phyloP scores from a whole-genome alignment of 2,113 vertebrate genomes.

The Lonchura striata region DNA sequence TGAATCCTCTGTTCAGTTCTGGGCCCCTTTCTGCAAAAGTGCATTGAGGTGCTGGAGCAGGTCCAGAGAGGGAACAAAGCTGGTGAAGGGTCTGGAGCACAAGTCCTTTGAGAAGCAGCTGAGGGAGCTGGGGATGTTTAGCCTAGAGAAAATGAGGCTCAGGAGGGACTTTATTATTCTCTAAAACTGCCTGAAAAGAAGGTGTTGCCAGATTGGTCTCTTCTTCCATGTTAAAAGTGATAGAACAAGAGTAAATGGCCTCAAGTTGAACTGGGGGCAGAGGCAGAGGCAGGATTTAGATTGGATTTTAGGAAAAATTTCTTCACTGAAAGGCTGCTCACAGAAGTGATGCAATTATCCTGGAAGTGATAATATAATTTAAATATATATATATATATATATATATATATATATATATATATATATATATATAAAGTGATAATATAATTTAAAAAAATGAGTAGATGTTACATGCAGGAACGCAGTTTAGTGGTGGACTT shows the following conservation, averaged over 20 bases:
- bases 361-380: no score
- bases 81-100: not conserved
- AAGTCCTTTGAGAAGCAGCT: not conserved
- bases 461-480: no score
- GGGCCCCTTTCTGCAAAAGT: not conserved
- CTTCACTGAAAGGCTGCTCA: not conserved
- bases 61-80: not conserved
- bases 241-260: not conserved
- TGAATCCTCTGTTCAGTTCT: accelerated
- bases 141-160: not conserved
- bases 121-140: not conserved
- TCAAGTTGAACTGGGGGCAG: accelerated
- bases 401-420: no score
- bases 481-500: not conserved
- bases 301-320: not conserved
- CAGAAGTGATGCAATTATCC: not conserved
- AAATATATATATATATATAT: no score
- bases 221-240: not conserved
- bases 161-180: not conserved
- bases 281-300: not conserved
- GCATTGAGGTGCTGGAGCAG: accelerated
- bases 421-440: no score
- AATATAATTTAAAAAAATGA: not conserved
- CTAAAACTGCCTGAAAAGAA: not conserved
- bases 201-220: not conserved